Base-by-base conservation (phyloP, 2,113 vertebrate species). In the Monopterus albus region DNA sequence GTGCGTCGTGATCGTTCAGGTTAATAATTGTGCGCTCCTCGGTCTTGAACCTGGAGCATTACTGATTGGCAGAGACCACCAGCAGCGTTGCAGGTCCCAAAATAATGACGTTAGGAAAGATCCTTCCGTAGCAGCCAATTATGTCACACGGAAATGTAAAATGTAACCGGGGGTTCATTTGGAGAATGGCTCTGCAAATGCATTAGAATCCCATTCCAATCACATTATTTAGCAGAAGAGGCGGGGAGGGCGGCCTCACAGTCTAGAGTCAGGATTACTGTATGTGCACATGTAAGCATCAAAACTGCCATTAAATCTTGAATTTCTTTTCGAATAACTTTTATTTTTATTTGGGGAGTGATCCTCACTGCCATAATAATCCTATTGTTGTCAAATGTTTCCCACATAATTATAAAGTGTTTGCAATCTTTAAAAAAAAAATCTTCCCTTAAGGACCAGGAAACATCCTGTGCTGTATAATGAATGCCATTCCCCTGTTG, bases 51-150 rank as follows among this genome's bases (percentile, higher is more conserved):
- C 46, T 29, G 58, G 40, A 47, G 65, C 53, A n/a, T 47, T 75
- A 49, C 61, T 81, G 77, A 89, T 84, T 88, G 89, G 89, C 23
- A 55, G 12, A 57, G 45, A 46, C 57, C 65, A 29, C 35, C 50
- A 14, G 66, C 66, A 61, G 15, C 50, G n/a, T 31, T 6, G 20
- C 71, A 18, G 47, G 15, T 46, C 35, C 31, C 14, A 51, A 47
- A 47, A 52, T 15, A 25, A 74, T 63, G 69, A 85, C 68, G 76
- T 68, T 56, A 5, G 11, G 4, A 47, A 21, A 49, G 21, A 75
- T 43, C 85, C 50, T 39, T 72, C 52, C 36, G 38, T 62, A 26
- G 63, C 68, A 86, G 78, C 78, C 84, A 88, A 81, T 89, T 78
- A 57, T 40, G 46, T 33, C 31, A 9, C 13, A 28, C 17, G 35